A percentile compares a stretch with the other conserved stretches of the same genome.
Evolutionary conservation across 2,113 vertebrate genomes (phyloP).

Genomic region (Lepisosteus oculatus): DNA sequence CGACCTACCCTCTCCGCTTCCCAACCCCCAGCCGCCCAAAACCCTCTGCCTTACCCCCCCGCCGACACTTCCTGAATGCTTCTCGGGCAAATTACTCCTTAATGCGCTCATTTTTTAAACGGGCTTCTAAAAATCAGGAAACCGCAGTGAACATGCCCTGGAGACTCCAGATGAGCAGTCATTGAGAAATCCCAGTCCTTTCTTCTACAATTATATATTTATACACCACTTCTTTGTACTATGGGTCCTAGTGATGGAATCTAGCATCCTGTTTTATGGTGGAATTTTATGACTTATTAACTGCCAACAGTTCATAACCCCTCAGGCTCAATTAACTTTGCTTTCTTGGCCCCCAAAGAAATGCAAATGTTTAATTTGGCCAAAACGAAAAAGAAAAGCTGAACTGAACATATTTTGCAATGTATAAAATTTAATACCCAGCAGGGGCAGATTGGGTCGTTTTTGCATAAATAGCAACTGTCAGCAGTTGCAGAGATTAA

Average conservation of each 20-base stretch:
- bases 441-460: constrained; percentile 40
- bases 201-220: constrained; percentile 86
- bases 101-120: constrained; percentile 88
- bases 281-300: constrained; percentile 98
- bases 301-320: constrained; percentile 98
- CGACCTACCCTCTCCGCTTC: constrained; percentile 55
- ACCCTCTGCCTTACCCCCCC: constrained; percentile 34
- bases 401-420: neutral
- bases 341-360: constrained; percentile 82
- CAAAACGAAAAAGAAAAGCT: constrained; percentile 15
- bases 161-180: constrained; percentile 83
- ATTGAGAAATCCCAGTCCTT: constrained; percentile 88
- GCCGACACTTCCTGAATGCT: constrained; percentile 70
- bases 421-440: neutral
- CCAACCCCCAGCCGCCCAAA: constrained; percentile 43
- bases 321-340: constrained; percentile 88
- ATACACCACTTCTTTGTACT: constrained; percentile 88
- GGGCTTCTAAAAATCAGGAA: constrained; percentile 88
- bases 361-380: constrained; percentile 88
- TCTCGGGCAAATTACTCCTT: constrained; percentile 85
- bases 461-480: constrained; percentile 22
- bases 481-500: neutral
- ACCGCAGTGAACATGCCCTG: constrained; percentile 78
- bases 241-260: constrained; percentile 86
- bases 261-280: constrained; percentile 86